Evolutionary conservation across 2,797 vertebrate species (phyloP).

Genomic region (Notoglanidium macrostoma): DNA sequence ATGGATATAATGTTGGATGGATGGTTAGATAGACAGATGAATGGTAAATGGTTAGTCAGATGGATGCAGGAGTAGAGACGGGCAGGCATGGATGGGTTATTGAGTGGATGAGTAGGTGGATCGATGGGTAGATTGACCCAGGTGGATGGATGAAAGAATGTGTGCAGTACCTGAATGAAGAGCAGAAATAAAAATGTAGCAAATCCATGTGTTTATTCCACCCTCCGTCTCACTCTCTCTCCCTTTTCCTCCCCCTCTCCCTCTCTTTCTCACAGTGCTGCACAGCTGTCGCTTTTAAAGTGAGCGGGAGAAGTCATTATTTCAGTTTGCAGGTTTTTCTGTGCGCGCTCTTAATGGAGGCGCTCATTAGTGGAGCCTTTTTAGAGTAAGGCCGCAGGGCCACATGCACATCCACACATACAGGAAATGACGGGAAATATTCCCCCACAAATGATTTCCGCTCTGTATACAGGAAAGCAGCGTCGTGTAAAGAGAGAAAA

Average conservation of each 20-base stretch:
- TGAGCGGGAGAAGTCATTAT: constrained; percentile 32
- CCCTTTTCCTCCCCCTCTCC: background rate
- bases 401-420: background rate
- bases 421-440: background rate
- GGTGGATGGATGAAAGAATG: background rate
- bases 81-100: background rate
- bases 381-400: constrained; percentile 9
- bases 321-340: constrained; percentile 34
- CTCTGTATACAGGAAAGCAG: background rate
- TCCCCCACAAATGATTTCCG: background rate
- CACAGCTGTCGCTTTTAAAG: constrained; percentile 32
- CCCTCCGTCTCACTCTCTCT: background rate
- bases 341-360: constrained; percentile 31
- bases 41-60: background rate
- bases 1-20: background rate
- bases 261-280: constrained; percentile 7
- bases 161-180: background rate
- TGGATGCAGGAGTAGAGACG: background rate
- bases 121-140: background rate
- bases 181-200: background rate
- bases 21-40: background rate
- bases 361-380: constrained; percentile 50
- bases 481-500: background rate
- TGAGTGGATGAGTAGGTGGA: background rate
- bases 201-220: background rate